Evolutionary conservation across 1,140 invertebrate genomes (phyloP).

Genomic region (Dermatophagoides farinae): DNA sequence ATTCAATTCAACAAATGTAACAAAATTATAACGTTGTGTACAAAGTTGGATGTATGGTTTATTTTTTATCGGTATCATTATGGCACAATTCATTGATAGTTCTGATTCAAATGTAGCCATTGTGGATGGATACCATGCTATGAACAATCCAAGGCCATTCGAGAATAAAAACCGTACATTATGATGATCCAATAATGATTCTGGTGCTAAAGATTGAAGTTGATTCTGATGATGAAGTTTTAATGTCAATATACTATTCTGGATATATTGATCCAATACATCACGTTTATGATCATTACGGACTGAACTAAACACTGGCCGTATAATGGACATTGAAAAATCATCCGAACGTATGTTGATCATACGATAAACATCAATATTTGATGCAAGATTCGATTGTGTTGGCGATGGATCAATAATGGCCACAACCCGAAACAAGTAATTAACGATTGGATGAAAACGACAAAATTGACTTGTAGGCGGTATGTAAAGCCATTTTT

Average conservation of each 20-base stretch:
- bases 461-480: background rate
- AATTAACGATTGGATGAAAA: background rate
- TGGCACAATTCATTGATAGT: background rate
- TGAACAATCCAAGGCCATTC: background rate
- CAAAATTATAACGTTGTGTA: background rate
- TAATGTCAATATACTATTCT: background rate
- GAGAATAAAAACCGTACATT: conserved; percentile 2
- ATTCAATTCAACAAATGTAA: background rate
- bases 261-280: background rate
- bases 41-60: background rate
- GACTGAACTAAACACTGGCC: background rate
- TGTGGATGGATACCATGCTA: background rate
- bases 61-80: background rate
- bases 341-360: background rate
- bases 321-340: background rate
- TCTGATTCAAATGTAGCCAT: background rate
- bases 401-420: background rate
- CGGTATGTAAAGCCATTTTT: background rate
- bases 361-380: background rate
- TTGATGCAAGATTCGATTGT: background rate
- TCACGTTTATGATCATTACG: background rate
- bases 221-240: background rate
- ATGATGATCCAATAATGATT: background rate
- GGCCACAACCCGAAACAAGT: background rate
- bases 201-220: background rate